A percentile compares a stretch with the other conserved stretches of the same genome.
These are phyloP conservation scores for Lycopodina hypogea DNA, from an alignment of 37 sponge, comb jelly and placozoan species.

Conservation along the genomic window DNA sequence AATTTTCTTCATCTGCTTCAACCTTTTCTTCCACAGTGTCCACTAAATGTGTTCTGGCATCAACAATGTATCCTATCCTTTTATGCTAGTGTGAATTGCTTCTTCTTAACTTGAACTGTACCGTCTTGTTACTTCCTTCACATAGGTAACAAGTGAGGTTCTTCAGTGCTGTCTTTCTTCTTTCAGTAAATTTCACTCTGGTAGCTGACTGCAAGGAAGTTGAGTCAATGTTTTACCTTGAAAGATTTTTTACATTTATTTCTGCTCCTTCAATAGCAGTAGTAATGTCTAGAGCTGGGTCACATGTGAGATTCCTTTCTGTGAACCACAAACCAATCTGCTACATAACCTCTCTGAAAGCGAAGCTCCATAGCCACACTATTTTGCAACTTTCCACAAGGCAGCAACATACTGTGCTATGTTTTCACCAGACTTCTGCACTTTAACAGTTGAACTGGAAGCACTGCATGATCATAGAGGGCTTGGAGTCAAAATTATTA, in stretches of 20 bases:
- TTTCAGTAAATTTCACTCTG: neutral
- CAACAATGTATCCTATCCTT: constrained; percentile 35
- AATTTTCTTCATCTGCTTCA: constrained; percentile 8
- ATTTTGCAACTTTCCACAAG: constrained; percentile 3
- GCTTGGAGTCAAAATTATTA: constrained; percentile 19
- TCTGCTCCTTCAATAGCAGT: neutral
- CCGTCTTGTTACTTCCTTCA: constrained; percentile 23
- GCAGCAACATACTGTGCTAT: constrained; percentile 18
- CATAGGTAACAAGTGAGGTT: constrained; percentile 13
- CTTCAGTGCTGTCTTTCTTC: neutral
- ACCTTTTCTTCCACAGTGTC: neutral
- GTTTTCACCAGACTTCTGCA: constrained; percentile 4
- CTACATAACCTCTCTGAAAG: constrained; percentile 11
- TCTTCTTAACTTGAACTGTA: constrained; percentile 8
- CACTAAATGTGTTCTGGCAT: neutral
- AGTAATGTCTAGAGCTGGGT: neutral
- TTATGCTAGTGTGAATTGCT: constrained; percentile 1
- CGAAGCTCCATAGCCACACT: constrained; percentile 1
- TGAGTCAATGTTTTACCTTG: no score
- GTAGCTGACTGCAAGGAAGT: neutral
- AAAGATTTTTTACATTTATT: neutral
- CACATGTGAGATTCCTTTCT: constrained; percentile 13
- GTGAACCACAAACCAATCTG: neutral
- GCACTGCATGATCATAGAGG: constrained; percentile 17
- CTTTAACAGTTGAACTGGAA: constrained; percentile 26